These are phyloP conservation scores for Cheilosia urbana DNA, from an alignment of 2,888 invertebrate species.

Conservation along the genomic window DNA sequence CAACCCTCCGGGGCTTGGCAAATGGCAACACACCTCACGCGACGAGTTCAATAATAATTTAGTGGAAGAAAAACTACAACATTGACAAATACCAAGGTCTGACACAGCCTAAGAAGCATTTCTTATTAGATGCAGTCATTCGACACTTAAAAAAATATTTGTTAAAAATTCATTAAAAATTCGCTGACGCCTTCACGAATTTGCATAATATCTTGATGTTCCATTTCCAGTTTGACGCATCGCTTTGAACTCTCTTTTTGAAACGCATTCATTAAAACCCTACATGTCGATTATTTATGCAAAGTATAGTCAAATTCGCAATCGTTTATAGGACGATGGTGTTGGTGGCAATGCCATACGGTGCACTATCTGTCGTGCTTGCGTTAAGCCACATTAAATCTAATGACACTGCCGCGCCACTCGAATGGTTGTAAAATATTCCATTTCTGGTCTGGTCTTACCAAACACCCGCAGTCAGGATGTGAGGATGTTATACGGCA, in stretches of 20 bases:
- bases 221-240: too few species aligned
- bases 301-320: slow-evolving; percentile 31
- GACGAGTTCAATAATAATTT: too few species aligned
- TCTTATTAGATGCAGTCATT: too few species aligned
- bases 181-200: too few species aligned
- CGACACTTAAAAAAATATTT: too few species aligned
- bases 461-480: slow-evolving; percentile 28
- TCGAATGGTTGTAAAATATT: slow-evolving; percentile 14
- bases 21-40: too few species aligned
- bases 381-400: slow-evolving; percentile 58
- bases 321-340: slow-evolving; percentile 22
- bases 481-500: slow-evolving; percentile 12
- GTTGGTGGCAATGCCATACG: slow-evolving; percentile 18
- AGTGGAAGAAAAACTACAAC: too few species aligned
- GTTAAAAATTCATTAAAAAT: too few species aligned
- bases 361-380: slow-evolving; percentile 59
- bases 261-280: slow-evolving; percentile 6
- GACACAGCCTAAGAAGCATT: too few species aligned
- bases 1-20: too few species aligned
- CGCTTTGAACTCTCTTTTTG: neutral
- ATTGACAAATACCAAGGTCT: too few species aligned
- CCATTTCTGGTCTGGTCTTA: slow-evolving; percentile 33
- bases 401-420: slow-evolving; percentile 29
- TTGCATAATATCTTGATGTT: too few species aligned
- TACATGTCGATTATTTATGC: slow-evolving; percentile 12